phyloP scores from a whole-genome alignment of 2,797 vertebrate species.

The Sebastes oblongus region DNA sequence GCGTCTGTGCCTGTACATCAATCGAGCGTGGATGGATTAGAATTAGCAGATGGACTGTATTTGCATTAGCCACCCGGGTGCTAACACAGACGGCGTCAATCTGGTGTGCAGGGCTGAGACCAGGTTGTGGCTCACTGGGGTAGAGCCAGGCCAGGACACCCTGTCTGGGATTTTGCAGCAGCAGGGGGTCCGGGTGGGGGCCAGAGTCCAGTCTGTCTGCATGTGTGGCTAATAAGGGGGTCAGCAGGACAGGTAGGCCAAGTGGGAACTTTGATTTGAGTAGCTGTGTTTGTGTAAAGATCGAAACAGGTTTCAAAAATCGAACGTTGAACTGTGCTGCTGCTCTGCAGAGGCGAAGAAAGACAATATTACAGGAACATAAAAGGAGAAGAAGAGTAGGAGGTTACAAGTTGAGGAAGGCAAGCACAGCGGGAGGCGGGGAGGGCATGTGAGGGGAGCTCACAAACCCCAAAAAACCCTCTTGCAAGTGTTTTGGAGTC shows the following conservation, averaged over 20 bases:
- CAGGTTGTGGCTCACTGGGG: conserved; percentile 72
- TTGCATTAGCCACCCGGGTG: conserved; percentile 72
- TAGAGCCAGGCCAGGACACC: conserved; percentile 73
- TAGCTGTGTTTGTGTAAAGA: neutral
- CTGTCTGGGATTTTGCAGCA: conserved; percentile 65
- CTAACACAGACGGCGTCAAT: conserved; percentile 74
- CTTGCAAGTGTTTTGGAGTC: conserved; percentile 61
- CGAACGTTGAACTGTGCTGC: conserved; percentile 5
- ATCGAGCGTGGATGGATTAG: conserved; percentile 64
- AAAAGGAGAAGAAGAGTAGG: conserved; percentile 29
- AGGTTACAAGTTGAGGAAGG: conserved; percentile 30
- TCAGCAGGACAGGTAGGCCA: conserved; percentile 23
- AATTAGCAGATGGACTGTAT: conserved; percentile 79
- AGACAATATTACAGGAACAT: conserved; percentile 30
- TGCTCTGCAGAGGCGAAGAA: conserved; percentile 21
- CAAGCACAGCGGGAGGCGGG: neutral
- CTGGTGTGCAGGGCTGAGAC: conserved; percentile 66
- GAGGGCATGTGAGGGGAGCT: conserved; percentile 36
- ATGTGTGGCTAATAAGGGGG: conserved; percentile 13
- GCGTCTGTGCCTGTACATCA: conserved; percentile 41
- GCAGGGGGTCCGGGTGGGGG: conserved; percentile 52
- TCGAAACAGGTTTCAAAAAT: neutral
- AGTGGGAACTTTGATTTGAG: conserved; percentile 8
- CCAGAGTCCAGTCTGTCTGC: conserved; percentile 48
- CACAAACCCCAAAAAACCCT: neutral